These are phyloP conservation scores for Pantherophis alleghaniensis DNA, from an alignment of 2,797 vertebrate genomes.

Conservation along the genomic window DNA sequence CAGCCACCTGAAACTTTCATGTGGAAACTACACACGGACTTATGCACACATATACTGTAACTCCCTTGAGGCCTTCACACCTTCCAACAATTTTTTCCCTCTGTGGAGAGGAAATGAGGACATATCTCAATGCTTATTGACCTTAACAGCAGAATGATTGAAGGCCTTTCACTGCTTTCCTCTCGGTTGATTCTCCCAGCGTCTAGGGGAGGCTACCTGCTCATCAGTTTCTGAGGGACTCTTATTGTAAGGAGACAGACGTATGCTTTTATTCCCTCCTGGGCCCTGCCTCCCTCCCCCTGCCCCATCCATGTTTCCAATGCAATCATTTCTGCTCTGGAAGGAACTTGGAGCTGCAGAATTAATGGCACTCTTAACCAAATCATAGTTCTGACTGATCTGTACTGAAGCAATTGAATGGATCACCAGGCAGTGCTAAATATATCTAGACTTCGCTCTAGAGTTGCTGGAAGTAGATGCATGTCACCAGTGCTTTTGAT, in stretches of 20 bases:
- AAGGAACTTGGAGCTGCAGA: background rate
- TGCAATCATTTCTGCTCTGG: background rate
- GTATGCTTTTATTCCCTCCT: background rate
- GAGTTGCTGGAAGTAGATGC: background rate
- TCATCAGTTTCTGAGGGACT: background rate
- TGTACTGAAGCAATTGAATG: background rate
- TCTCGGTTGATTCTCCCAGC: background rate
- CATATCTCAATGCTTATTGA: background rate
- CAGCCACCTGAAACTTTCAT: background rate
- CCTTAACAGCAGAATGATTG: background rate
- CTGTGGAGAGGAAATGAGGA: background rate
- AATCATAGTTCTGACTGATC: background rate
- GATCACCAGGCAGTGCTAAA: background rate
- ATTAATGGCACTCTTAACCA: background rate
- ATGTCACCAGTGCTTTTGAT: background rate
- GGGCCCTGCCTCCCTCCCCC: background rate
- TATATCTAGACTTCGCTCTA: background rate
- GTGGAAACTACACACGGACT: background rate
- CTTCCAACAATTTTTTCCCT: background rate
- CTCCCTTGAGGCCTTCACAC: background rate
- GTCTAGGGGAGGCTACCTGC: background rate
- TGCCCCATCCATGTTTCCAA: rapidly evolving
- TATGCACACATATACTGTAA: background rate
- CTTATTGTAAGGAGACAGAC: background rate
- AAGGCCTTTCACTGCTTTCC: background rate